Evolutionary conservation across 2,797 vertebrate species (phyloP), one percentile per base, ranked within the genome.

Genomic region (Naso thynnoides): DNA sequence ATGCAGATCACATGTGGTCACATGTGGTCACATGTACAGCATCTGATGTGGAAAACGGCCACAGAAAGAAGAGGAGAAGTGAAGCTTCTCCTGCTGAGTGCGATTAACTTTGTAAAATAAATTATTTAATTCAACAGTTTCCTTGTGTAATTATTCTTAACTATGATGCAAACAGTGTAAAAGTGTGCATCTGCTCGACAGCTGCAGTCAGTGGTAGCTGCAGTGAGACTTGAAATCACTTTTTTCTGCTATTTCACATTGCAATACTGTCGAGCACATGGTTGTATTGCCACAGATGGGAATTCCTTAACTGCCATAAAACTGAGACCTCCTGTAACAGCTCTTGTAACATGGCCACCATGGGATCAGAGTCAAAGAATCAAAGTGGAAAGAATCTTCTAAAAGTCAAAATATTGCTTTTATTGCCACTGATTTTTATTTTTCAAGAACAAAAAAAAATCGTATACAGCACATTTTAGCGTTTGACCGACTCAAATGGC

Each of bases 81-180:
- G 1, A 42, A n/a, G 9, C 24, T 48, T 29, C 41, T 53, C n/a
- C 33, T 57, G 26, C 65, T 53, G n/a, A 52, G 54, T 76, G 7
- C 56, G 42, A 57, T 73, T 56, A 21, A 55, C 52, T 73, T 27
- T 84, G 48, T 81, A 63, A 64, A 86, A 71, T 77, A 83, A 82
- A 79, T 65, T 24, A 58, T 62, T 23, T 64, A 53, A 74, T 66
- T 83, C 66, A 73, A 78, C 23, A 5, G 42, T 9, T 23, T 53
- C 15, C 33, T 56, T 68, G n/a, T 70, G 18, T 80, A 44, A 10
- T 68, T 39, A 23, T 39, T 52, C 3, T 44, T 45, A 8, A 29
- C 21, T 41, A 26, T 58, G 52, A 66, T 7, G 45, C 0, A 11
- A 50, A 53, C 24, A 16, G 11, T 31, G 16, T 58, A 9, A 39